These are phyloP conservation scores for Aldabrachelys gigantea DNA, from an alignment of 2,113 vertebrate species.

Conservation along the genomic window DNA sequence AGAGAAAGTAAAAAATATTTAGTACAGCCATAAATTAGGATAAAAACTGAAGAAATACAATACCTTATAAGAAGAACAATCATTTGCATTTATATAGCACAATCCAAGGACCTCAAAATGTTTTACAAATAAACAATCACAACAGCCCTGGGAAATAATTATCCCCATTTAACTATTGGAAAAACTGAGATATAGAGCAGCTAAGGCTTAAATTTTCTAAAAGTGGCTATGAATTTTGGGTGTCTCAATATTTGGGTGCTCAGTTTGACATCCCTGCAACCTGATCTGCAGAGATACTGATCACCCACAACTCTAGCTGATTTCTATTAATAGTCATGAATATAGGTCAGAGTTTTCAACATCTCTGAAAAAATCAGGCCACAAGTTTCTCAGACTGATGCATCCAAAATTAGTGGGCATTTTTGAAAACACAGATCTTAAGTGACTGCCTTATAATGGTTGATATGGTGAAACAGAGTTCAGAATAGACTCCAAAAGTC, in stretches of 20 bases:
- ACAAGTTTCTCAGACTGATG: neutral
- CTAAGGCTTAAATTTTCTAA: neutral
- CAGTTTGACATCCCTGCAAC: neutral
- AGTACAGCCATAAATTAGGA: neutral
- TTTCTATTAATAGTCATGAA: neutral
- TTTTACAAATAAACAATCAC: neutral
- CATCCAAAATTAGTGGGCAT: neutral
- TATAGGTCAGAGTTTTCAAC: neutral
- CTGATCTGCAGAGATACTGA: neutral
- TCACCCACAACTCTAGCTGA: neutral
- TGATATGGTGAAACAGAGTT: neutral
- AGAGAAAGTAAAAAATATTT: conserved; percentile 35
- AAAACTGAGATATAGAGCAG: neutral
- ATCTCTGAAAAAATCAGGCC: accelerated
- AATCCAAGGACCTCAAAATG: neutral
- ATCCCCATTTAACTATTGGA: neutral
- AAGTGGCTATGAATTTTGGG: neutral
- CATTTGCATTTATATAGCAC: neutral
- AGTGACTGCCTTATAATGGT: neutral
- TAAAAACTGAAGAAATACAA: neutral
- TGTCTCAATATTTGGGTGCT: neutral
- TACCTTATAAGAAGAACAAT: neutral
- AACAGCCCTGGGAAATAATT: neutral
- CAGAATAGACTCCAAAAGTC: conserved; percentile 8
- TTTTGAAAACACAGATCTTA: conserved; percentile 29